phyloP scores from a whole-genome alignment of 2,797 vertebrate species.

The Phaenicophaeus curvirostris region DNA sequence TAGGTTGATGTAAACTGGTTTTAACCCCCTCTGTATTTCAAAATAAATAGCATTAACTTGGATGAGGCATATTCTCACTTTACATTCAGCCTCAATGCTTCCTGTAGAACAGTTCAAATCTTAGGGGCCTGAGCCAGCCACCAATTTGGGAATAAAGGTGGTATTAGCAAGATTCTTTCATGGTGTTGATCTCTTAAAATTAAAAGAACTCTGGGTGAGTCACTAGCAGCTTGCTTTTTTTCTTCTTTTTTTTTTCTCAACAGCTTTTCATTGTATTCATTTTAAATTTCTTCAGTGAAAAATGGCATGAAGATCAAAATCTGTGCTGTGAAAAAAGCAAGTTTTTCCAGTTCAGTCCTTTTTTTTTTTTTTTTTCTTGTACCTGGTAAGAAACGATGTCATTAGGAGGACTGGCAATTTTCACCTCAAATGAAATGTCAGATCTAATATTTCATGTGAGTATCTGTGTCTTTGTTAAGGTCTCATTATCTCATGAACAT shows the following conservation, averaged over 20 bases:
- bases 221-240: neutral
- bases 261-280: neutral
- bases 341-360: neutral
- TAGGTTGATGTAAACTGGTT: slow-evolving; percentile 39
- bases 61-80: neutral
- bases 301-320: slow-evolving; percentile 16
- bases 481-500: slow-evolving; percentile 72
- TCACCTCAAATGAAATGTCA: slow-evolving; percentile 79
- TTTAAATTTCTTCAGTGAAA: neutral
- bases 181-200: slow-evolving; percentile 7
- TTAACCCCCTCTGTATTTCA: slow-evolving; percentile 47
- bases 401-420: slow-evolving; percentile 63
- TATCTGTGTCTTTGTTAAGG: slow-evolving; percentile 81
- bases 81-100: neutral
- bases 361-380: neutral
- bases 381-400: slow-evolving; percentile 69
- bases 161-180: neutral
- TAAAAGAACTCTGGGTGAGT: neutral
- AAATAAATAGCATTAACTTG: slow-evolving; percentile 1
- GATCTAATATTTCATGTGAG: slow-evolving; percentile 78
- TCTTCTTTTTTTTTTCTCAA: neutral
- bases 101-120: slow-evolving; percentile 2
- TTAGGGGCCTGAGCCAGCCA: neutral
- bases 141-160: neutral
- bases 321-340: neutral